Percentiles rank a stretch among this genome's conserved stretches.
phyloP scores from a whole-genome alignment of 1,140 invertebrate genomes.

The Drosophila nasuta region DNA sequence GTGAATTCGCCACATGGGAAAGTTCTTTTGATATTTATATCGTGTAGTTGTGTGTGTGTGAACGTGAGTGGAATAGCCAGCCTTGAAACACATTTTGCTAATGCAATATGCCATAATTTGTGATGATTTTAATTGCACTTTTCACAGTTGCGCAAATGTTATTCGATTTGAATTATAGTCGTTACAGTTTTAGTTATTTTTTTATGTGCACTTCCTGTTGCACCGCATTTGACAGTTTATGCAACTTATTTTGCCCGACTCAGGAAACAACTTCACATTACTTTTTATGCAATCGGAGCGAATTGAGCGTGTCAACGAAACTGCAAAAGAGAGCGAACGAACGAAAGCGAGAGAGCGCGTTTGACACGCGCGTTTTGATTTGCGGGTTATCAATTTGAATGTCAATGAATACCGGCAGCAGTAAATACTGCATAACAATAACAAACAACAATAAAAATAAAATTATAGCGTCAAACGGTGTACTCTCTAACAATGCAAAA shows the following conservation, averaged over 20 bases:
- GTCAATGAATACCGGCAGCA: conserved; percentile 57
- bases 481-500: conserved; percentile 2
- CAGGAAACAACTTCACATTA: conserved; percentile 76
- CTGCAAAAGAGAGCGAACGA: not conserved
- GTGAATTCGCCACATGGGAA: conserved; percentile 46
- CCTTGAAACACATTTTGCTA: conserved; percentile 65
- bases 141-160: conserved; percentile 34
- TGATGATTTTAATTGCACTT: conserved; percentile 23
- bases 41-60: conserved; percentile 28
- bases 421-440: conserved; percentile 41
- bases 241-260: conserved; percentile 46
- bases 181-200: conserved; percentile 9
- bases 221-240: conserved; percentile 69
- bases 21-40: conserved; percentile 31
- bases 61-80: conserved; percentile 52
- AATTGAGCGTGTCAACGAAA: conserved; percentile 7
- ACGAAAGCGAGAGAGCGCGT: not conserved
- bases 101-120: conserved; percentile 22
- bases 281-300: conserved; percentile 75
- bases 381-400: conserved; percentile 77
- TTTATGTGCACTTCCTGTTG: conserved; percentile 59
- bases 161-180: conserved; percentile 20
- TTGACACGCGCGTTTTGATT: conserved; percentile 58
- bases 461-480: conserved; percentile 4
- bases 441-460: conserved; percentile 35